A percentile compares a stretch with the other conserved stretches of the same genome.
Conservation (phyloP, 2,113 vertebrate species). For the Lepisosteus oculatus region DNA sequence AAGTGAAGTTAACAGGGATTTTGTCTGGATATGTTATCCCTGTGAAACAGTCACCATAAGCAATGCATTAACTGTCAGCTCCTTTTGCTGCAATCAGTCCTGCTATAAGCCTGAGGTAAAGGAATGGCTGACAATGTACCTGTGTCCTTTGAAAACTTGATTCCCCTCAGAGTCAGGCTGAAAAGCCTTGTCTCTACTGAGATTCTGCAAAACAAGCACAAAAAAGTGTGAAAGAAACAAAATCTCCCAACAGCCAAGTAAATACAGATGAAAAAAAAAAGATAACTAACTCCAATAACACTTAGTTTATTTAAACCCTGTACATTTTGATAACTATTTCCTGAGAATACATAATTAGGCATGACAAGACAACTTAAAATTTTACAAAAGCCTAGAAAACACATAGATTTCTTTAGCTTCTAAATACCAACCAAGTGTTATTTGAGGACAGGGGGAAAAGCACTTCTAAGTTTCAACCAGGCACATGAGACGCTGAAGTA, state of each 20-base stretch:
- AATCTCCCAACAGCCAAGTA: background rate
- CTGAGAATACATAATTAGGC: no score
- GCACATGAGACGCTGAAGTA: no score
- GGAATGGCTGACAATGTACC: constrained; percentile 58
- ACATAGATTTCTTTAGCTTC: no score
- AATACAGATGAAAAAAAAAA: background rate
- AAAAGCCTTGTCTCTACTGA: constrained; percentile 80
- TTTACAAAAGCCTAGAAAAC: no score
- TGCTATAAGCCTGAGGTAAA: background rate
- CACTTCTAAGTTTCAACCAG: no score
- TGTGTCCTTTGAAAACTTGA: constrained; percentile 89
- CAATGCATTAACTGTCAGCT: background rate
- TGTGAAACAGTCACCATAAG: background rate
- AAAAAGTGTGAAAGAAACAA: constrained; percentile 5
- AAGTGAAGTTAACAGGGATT: background rate
- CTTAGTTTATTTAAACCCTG: no score
- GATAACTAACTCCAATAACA: background rate
- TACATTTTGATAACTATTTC: no score
- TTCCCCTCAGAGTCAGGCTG: constrained; percentile 76
- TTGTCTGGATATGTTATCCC: background rate
- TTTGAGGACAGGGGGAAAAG: no score
- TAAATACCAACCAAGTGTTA: no score
- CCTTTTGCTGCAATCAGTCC: background rate
- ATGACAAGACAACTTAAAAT: no score
- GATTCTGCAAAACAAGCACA: constrained; percentile 54